Evolutionary conservation across 2,888 invertebrate genomes (phyloP).

Genomic region (Pardosa pseudoannulata): DNA sequence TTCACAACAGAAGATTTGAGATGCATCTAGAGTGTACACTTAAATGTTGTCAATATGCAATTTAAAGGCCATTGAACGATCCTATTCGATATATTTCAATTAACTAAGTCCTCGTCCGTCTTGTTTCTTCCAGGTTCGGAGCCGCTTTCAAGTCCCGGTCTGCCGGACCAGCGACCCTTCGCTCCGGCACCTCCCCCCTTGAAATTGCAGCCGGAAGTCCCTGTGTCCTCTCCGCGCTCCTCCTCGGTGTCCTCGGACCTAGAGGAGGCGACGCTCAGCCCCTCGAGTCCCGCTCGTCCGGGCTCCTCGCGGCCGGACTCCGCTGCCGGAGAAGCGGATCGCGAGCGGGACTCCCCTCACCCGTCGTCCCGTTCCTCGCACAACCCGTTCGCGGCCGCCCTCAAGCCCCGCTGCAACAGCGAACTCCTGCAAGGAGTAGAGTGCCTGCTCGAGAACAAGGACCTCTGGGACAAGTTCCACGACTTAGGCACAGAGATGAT

Average conservation of each 20-base stretch:
- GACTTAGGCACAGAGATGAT: conserved; percentile 96
- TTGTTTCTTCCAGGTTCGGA: conserved; percentile 16
- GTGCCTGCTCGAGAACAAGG: conserved; percentile 80
- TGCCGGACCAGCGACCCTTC: background rate
- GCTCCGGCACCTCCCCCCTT: background rate
- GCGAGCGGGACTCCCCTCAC: background rate
- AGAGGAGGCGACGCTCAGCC: conserved; percentile 27
- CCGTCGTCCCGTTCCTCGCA: conserved; percentile 32
- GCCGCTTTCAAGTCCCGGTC: conserved; percentile 17
- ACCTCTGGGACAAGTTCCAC: conserved; percentile 76
- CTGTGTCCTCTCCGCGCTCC: conserved; percentile 36
- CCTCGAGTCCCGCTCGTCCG: conserved; percentile 32
- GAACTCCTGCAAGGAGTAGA: conserved; percentile 76
- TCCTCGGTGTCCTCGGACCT: conserved; percentile 42
- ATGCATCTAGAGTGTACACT: too few relatives aligned
- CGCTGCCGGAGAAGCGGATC: background rate
- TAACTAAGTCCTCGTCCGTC: too few relatives aligned
- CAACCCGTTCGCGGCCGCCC: conserved; percentile 71
- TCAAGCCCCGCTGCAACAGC: conserved; percentile 74
- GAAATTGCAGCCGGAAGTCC: conserved; percentile 2
- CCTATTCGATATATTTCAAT: too few relatives aligned
- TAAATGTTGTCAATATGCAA: too few relatives aligned
- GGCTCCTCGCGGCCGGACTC: conserved; percentile 29
- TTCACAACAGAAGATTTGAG: too few relatives aligned
- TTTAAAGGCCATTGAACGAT: too few relatives aligned